Base-by-base conservation (phyloP, 2,797 vertebrate genomes). In the Ctenosaura bakeri region DNA sequence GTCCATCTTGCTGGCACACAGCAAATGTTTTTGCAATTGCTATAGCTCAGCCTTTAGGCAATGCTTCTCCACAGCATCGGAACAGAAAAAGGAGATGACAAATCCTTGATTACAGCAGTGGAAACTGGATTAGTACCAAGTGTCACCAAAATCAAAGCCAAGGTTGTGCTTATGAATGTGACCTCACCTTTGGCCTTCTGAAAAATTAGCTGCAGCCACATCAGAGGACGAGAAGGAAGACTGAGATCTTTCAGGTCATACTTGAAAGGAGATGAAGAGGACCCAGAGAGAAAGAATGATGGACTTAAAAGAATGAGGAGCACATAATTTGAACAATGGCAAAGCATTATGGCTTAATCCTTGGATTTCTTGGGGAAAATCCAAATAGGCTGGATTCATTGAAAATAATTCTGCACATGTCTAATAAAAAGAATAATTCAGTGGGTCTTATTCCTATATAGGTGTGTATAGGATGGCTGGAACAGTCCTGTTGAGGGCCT, bases 61-160 rank as follows among this genome's bases (percentile, higher is more conserved):
- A 42, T 38, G 13, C 24, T 74, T 92, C 73, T 76, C 85, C 84
- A 86, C 46, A 69, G 62, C 91, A 56, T 26, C 83, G 85, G 88
- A 7, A n/a, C 66, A 78, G 4, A 42, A 38, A 91, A 90, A 80
- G 79, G 78, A 20, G 14, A 73, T 16, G 87, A 20, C 10, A 66
- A 32, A 20, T 80, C 64, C 92, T 88, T 91, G 82, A 88, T 86
- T 90, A 88, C 50, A 32, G 42, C 35, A 71, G 18, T 1, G 3
- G 71, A 88, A 94, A 50, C 26, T 24, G 50, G 26, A 20, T 69
- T 73, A 62, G 46, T 85, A 42, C 88, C 88, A 92, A 84, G 84
- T 93, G 85, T 91, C 69, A 90, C 56, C 18, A 42, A 86, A 92
- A 90, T 83, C 64, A 71, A 91, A 94, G 85, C 46, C 71, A 80